Base-by-base conservation (phyloP, 1,140 invertebrate species). In the Heliconius nattereri region DNA sequence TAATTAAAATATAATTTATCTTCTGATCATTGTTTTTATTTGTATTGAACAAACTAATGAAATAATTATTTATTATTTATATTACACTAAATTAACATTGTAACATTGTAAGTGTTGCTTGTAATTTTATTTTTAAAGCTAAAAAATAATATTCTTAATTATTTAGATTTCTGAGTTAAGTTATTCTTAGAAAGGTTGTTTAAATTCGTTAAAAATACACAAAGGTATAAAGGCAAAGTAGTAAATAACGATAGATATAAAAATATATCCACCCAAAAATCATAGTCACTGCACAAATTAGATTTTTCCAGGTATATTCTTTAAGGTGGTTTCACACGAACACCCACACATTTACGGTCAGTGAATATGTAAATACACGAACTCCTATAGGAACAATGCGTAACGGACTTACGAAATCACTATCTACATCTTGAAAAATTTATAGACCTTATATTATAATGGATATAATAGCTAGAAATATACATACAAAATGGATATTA, bases 311-410 rank as follows among this genome's bases (percentile, higher is more conserved):
- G 81, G 81, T 84, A 87, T 89, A 91, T 92, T 92, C 90, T 90
- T 87, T 81, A 86, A 79, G 85, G 83, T 83, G 86, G 84, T 88
- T 91, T 93, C 92, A 93, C 91, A 92, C 90, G 90, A 86, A 85
- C 88, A 86, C 86, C 83, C 85, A 90, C 86, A 89, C 86, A 88
- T 91, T 92, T 90, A 91, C 92, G 89, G 90, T 92, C 88, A 87
- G 83, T 91, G 91, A 85, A 87, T 92, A 93, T 92, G 90, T 92
- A 91, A 90, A 91, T 91, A 89, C 85, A 82, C 85, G 80, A 84
- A 83, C 79, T 83, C 83, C 85, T 85, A 86, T 87, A 83, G 73
- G 83, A 86, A 88, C 89, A 90, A 90, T 90, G 84, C 85, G 84
- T 88, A 87, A 89, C 86, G 86, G 86, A 73, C 78, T 75, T 76